phyloP scores from a whole-genome alignment of 2,113 vertebrate species.

The Podilymbus podiceps region DNA sequence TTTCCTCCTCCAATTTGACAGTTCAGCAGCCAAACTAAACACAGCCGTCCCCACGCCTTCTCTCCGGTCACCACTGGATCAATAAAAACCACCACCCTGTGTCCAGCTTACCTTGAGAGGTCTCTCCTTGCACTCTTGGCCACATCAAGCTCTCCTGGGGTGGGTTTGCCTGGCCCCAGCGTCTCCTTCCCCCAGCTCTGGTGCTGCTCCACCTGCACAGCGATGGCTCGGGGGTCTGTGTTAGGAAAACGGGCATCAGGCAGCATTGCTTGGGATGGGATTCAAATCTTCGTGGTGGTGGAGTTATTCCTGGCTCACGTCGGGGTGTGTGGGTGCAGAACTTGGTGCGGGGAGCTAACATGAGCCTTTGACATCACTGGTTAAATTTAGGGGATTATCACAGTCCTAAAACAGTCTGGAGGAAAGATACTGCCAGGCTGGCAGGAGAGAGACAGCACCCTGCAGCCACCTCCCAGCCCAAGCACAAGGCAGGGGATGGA shows the following conservation, averaged over 20 bases:
- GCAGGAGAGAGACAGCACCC: background rate
- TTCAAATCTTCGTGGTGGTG: background rate
- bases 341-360: background rate
- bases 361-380: conserved; percentile 28
- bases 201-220: background rate
- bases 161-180: background rate
- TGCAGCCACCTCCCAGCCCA: background rate
- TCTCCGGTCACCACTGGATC: background rate
- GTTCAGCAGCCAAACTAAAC: conserved; percentile 23
- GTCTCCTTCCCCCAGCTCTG: rapidly evolving
- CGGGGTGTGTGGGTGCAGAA: background rate
- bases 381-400: conserved; percentile 23
- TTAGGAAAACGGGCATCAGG: rapidly evolving
- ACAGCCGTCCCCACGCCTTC: background rate
- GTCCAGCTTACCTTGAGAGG: background rate
- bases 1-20: background rate
- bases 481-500: background rate
- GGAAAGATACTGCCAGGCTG: background rate
- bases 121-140: background rate
- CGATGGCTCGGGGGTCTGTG: background rate
- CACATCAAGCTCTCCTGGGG: background rate
- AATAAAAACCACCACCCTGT: background rate
- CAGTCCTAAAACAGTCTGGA: background rate
- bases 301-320: background rate
- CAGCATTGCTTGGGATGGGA: background rate